Base-by-base conservation (phyloP, 2,797 vertebrate genomes). In the Labeo calbasu region DNA sequence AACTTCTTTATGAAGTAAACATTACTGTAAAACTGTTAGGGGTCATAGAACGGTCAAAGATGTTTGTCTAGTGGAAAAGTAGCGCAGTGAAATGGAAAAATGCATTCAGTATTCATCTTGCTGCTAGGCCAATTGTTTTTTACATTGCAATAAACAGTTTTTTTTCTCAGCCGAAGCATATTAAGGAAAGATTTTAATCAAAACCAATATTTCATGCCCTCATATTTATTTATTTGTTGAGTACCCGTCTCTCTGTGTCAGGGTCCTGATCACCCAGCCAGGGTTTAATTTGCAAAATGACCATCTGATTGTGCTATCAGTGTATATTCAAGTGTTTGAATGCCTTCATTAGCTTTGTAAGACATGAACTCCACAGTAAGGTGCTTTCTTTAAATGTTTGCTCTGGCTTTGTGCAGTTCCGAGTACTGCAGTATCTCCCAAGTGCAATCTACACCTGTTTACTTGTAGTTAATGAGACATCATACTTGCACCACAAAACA, bases 371-470 rank as follows among this genome's bases (percentile, higher is more conserved):
- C 11, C 55, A 57, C 51, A 40, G 11, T n/a, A 57, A 76, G 19
- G 75, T 17, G 12, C 7, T 53, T 69, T 68, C 19, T 69, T 55
- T 7, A 70, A 70, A 43, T 70, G 50, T 69, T 4, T 43, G 8
- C 21, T 69, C 4, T 63, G 12, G 53, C 23, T 36, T 48, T 73
- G 7, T 36, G 19, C 55, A 21, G 50, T 65, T 48, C 19, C 11
- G 23, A 25, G 55, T 25, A 73, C 73, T 82, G 13, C 25, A 63
- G 9, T 63, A 14, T 78, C 9, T 19, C 57, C 76, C 59, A 48
- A 48, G 59, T 48, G 59, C 59, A 78, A 76, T 65, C 17, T 19
- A 61, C 40, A 66, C 46, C 17, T 21, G 17, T 51, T 82, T 50
- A 65, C 43, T 78, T 71, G 11, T 46, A 59, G 51, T 36, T 65